phyloP scores from a whole-genome alignment of 2,113 vertebrate genomes.

The Carettochelys insculpta region DNA sequence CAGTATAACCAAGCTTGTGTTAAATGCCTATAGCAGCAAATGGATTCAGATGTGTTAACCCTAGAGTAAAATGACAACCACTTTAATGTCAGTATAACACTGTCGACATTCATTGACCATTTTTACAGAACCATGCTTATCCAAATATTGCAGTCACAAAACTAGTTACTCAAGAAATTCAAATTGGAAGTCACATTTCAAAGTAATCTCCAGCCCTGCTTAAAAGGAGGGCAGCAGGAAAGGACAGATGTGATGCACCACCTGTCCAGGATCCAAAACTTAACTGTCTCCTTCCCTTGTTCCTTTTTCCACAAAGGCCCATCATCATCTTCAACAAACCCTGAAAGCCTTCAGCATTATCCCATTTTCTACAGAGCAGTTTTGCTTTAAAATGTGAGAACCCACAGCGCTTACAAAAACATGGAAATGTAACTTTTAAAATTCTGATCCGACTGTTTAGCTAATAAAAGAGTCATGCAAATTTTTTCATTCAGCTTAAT shows the following conservation, averaged over 20 bases:
- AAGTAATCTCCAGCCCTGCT: background rate
- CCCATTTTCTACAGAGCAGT: background rate
- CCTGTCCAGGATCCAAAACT: background rate
- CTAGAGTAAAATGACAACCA: background rate
- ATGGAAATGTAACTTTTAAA: background rate
- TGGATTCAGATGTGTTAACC: background rate
- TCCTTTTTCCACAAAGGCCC: background rate
- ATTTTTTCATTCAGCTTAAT: constrained; percentile 34
- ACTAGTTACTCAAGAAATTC: background rate
- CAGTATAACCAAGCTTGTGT: accelerated
- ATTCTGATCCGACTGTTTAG: background rate
- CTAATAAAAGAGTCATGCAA: background rate
- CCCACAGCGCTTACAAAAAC: background rate
- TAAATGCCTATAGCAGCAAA: background rate
- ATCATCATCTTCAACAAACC: background rate
- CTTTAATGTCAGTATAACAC: background rate
- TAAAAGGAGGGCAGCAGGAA: background rate
- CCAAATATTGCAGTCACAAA: background rate
- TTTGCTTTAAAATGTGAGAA: background rate
- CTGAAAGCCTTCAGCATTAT: background rate
- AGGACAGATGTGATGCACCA: background rate
- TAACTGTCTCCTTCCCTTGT: background rate
- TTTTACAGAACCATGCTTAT: background rate
- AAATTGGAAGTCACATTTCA: background rate
- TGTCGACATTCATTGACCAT: background rate